Conservation (phyloP, 2,797 vertebrate species). For the Triplophysa bombifrons region DNA sequence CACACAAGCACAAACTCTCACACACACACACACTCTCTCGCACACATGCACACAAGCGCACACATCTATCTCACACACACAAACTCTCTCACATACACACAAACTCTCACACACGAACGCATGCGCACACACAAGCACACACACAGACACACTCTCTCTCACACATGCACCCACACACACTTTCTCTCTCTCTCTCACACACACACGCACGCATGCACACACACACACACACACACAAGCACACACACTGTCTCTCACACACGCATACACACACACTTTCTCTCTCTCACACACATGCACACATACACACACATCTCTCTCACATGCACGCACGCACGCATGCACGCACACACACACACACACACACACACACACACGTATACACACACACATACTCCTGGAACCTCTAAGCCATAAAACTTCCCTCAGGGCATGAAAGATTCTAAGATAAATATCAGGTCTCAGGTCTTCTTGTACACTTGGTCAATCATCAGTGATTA, state of each 20-base stretch:
- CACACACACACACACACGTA: background rate
- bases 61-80: constrained; percentile 6
- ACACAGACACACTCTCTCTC: background rate
- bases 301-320: background rate
- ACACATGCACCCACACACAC: constrained; percentile 33
- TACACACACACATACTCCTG: background rate
- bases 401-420: background rate
- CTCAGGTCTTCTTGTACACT: constrained; percentile 17
- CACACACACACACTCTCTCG: too few species aligned
- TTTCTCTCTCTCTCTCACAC: constrained; percentile 29
- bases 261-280: constrained; percentile 45
- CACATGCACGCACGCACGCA: background rate
- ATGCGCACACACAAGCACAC: background rate
- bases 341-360: background rate
- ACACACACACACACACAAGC: background rate
- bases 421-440: constrained; percentile 33
- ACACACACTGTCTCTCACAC: too few species aligned
- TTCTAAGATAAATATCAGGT: constrained; percentile 42
- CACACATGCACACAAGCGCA: constrained; percentile 23
- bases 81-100: background rate
- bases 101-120: constrained; percentile 21
- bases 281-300: constrained; percentile 25
- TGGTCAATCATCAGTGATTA: constrained; percentile 46
- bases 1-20: constrained; percentile 24
- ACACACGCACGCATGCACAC: constrained; percentile 44